phyloP scores from a whole-genome alignment of 2,797 vertebrate species.

The Periophthalmus magnuspinnatus region DNA sequence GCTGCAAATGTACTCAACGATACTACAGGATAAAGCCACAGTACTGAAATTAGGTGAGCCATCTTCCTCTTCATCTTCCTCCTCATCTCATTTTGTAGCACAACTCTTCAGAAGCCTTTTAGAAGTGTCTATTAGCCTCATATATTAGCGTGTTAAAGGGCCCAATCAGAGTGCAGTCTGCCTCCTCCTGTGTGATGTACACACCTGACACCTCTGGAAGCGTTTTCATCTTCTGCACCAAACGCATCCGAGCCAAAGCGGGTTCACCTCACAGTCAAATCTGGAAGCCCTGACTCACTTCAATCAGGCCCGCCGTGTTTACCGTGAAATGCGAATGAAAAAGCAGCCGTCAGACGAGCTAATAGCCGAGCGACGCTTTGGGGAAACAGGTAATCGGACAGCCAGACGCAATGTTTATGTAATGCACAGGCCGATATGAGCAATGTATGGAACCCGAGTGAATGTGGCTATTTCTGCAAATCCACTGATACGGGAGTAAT shows the following conservation, averaged over 20 bases:
- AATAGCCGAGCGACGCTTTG: background rate
- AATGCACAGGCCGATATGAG: slow-evolving; percentile 4
- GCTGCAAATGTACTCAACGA: background rate
- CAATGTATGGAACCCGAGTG: background rate
- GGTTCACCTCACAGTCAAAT: slow-evolving; percentile 11
- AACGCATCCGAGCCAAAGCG: slow-evolving; percentile 5
- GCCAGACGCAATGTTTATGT: slow-evolving; percentile 7
- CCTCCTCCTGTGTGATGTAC: slow-evolving; percentile 6
- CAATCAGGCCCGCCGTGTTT: slow-evolving; percentile 2
- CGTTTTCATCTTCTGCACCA: slow-evolving; percentile 3
- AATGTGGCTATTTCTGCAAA: slow-evolving; percentile 4
- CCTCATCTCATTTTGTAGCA: background rate
- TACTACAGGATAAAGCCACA: background rate
- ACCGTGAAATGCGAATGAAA: slow-evolving; percentile 16
- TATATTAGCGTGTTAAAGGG: background rate
- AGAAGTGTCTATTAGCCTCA: background rate
- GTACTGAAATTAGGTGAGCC: background rate
- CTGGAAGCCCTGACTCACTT: slow-evolving; percentile 7
- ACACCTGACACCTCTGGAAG: background rate
- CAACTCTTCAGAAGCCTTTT: background rate
- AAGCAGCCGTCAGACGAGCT: slow-evolving; percentile 7
- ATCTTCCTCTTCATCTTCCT: background rate
- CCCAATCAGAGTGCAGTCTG: background rate
- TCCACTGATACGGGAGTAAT: background rate
- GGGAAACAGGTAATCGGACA: slow-evolving; percentile 7